A percentile compares a stretch with the other conserved stretches of the same genome.
phyloP scores from a whole-genome alignment of 2,113 vertebrate species.

The Podarcis raffonei region DNA sequence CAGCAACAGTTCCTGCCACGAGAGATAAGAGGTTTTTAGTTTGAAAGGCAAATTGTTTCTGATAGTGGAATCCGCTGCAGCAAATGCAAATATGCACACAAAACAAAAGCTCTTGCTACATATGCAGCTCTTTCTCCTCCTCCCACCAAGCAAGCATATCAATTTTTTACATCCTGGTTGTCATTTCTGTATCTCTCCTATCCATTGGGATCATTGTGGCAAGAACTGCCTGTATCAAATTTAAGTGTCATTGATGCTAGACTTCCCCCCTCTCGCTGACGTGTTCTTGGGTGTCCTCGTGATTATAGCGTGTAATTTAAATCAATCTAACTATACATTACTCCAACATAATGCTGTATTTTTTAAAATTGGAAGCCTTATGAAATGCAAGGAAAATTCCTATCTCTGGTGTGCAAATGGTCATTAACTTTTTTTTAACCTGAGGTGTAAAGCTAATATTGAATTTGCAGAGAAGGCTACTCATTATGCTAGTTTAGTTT shows the following conservation, averaged over 20 bases:
- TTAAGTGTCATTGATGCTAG: background rate
- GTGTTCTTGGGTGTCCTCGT: constrained; percentile 43
- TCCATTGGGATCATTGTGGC: background rate
- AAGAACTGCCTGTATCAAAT: background rate
- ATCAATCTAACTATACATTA: constrained; percentile 72
- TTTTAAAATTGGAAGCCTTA: constrained; percentile 56
- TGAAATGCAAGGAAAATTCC: constrained; percentile 58
- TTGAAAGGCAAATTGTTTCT: background rate
- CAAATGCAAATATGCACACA: background rate
- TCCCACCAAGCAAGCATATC: background rate
- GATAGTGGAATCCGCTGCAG: background rate
- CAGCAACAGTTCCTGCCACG: background rate
- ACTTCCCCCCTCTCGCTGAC: background rate
- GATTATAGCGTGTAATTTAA: constrained; percentile 70
- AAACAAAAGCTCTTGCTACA: background rate
- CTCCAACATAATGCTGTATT: constrained; percentile 45
- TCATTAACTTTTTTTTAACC: constrained; percentile 79
- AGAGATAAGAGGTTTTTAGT: background rate
- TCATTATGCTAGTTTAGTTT: constrained; percentile 68
- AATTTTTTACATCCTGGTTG: background rate
- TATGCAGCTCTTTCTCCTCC: background rate
- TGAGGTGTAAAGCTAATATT: constrained; percentile 68
- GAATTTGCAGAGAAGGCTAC: constrained; percentile 62
- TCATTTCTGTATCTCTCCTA: background rate
- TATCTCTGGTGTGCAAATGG: constrained; percentile 67